A percentile compares a stretch with the other conserved stretches of the same genome.
Evolutionary conservation across 2,113 vertebrate genomes (phyloP).

Genomic region (Enhydra lutris): DNA sequence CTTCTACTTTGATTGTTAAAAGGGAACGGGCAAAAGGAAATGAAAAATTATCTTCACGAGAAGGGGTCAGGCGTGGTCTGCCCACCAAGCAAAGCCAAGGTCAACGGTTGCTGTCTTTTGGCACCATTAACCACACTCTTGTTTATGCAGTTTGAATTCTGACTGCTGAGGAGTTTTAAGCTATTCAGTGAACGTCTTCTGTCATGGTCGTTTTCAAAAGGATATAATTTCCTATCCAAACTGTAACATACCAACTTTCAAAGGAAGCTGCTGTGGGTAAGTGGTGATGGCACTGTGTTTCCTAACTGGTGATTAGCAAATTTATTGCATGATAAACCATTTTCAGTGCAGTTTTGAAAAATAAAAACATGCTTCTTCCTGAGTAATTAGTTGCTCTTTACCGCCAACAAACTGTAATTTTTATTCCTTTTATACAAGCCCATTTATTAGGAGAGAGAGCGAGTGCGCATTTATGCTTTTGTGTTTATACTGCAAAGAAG

Average conservation of each 20-base stretch:
- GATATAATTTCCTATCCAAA: constrained; percentile 77
- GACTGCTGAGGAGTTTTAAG: constrained; percentile 68
- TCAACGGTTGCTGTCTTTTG: constrained; percentile 16
- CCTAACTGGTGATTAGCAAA: constrained; percentile 81
- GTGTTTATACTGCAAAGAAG: constrained; percentile 54
- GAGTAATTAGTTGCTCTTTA: constrained; percentile 77
- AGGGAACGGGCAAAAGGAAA: neutral
- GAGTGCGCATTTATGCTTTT: constrained; percentile 62
- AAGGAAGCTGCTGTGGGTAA: constrained; percentile 70
- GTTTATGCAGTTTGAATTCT: constrained; percentile 49
- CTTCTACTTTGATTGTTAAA: neutral
- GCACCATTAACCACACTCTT: constrained; percentile 31
- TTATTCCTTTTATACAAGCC: constrained; percentile 76
- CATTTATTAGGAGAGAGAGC: constrained; percentile 59
- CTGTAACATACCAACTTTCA: constrained; percentile 74
- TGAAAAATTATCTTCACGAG: neutral
- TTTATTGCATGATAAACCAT: constrained; percentile 82
- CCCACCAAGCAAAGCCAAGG: constrained; percentile 38
- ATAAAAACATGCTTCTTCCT: constrained; percentile 79
- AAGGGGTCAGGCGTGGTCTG: neutral
- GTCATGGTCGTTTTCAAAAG: constrained; percentile 79
- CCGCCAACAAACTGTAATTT: constrained; percentile 74
- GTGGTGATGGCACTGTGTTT: constrained; percentile 68
- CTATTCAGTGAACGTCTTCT: constrained; percentile 66
- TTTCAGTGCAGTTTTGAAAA: constrained; percentile 72